These are phyloP conservation scores for Tinamus guttatus DNA, from an alignment of 2,113 vertebrate genomes.

Conservation along the genomic window DNA sequence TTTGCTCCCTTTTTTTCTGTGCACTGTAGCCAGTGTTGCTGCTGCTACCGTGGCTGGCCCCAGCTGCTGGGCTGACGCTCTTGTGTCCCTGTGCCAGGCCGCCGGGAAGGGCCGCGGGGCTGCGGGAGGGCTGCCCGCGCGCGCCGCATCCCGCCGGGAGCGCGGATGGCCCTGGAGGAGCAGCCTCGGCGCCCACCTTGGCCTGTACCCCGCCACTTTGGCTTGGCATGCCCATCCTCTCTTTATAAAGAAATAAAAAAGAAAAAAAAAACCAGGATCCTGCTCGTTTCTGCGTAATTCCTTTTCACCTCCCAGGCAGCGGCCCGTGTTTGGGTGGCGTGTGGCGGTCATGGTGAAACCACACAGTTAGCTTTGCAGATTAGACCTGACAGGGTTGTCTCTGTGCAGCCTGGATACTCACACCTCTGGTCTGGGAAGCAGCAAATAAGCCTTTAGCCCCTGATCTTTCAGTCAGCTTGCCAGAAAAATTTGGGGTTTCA, in stretches of 20 bases:
- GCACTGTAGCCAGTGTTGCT: neutral
- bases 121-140: neutral
- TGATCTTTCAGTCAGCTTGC: neutral
- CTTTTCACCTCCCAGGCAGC: neutral
- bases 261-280: neutral
- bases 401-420: neutral
- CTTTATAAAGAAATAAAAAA: slow-evolving; percentile 45
- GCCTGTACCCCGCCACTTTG: neutral
- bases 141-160: neutral
- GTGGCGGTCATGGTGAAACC: neutral
- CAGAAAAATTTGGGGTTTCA: neutral
- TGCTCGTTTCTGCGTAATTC: neutral
- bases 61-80: neutral
- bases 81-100: slow-evolving; percentile 5
- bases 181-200: neutral
- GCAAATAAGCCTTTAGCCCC: neutral
- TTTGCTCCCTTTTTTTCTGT: neutral
- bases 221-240: slow-evolving; percentile 8
- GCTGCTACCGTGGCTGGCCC: slow-evolving; percentile 15
- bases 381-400: neutral
- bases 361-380: neutral
- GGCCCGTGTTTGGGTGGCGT: neutral
- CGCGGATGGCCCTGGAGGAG: neutral
- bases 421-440: neutral
- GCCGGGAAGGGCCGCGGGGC: slow-evolving; percentile 33